Evolutionary conservation across 2,888 invertebrate genomes (phyloP), one percentile per base, ranked within the genome.

Genomic region (Panzeria rudis): DNA sequence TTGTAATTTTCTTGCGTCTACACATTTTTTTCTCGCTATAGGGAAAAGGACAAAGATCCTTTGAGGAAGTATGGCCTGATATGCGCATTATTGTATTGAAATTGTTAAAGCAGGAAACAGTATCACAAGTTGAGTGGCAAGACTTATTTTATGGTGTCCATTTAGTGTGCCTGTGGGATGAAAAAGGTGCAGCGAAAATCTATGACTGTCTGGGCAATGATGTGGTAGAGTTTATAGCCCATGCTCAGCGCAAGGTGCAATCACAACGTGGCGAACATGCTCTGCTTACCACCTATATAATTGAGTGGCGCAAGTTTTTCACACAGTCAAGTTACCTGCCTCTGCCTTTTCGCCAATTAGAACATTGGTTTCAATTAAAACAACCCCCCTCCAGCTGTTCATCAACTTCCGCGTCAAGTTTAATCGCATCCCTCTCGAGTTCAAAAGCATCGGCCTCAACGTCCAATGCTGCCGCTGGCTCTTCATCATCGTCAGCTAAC

Each of bases 271-370:
- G 99, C 90, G 99, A 99, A 89, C 98, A 98, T 91, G 98, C 98
- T 0, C 94, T 99, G 47, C 94, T 99, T 8, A 98, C 98, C 92
- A 97, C 98, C 0, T 99, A 99, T 92, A 99, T 99, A 88, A 95
- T 96, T 7, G 99, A 99, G 93, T 99, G 99, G 99, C 95, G 98
- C 68, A 98, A 98, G 91, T 99, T 99, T 93, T 99, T 98, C 92
- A 97, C 98, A 5, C 99, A 99, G 92, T 98, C 99, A 93, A 97
- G 97, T 92, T 99, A 99, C 93, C 94, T 99, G 89, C 99, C 99
- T 1, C 97, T 98, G 88, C 99, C 99, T 20, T 99, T 99, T 94
- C 95, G 96, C 81, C 98, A 98, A 91, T 93, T 99, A 88, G 98
- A 99, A 93, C 95, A 95, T 87, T 95, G 97, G 77, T 94, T 98